Base-by-base conservation (phyloP, 2,888 invertebrate species). In the Idaea aversata region DNA sequence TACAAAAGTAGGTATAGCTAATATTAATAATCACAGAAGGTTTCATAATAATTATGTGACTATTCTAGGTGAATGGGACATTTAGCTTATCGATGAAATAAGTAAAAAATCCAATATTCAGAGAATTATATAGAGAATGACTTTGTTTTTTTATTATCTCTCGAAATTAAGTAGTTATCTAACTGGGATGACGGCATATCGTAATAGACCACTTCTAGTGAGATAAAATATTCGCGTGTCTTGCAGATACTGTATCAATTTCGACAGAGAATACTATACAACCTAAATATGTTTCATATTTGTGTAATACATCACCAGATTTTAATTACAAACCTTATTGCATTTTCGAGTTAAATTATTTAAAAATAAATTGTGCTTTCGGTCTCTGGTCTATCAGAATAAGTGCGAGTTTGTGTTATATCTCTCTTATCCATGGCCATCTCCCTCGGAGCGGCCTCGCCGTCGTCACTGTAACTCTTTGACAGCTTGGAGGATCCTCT, bases 401-500 rank as follows among this genome's bases (percentile, higher is more conserved):
- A 36, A 10, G 36, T 36, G 10, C 25, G 10, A 7, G 47, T 47
- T 3, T 47, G 13, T 47, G 47, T 47, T 2, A 59, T 59, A 25
- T 13, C 25, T 59, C 16, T 25, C 16, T 59, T 80, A 87, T 67
- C 72, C 73, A 63, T 80, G 90, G 88, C 89, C 91, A 84, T 88
- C 88, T 83, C 88, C 92, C 74, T 88, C 91, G 80, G 92, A 92
- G 87, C 87, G 92, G 89, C 91, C 91, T 61, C 92, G 86, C 84
- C 86, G 78, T 66, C 85, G 90, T 92, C 85, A 94, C 94, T 88
- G 93, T 72, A 85, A 88, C 80, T 98, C 98, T 88, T 97, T 97
- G 70, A 98, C 97, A 34, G 97, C 98, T 86, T 98, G 97, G 72
- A 98, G 95, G 75, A 99, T 97, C 80, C 99, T 95, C 91, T 99